A percentile compares a stretch with the other conserved stretches of the same genome.
These are phyloP conservation scores for Crotalus helleri DNA, from an alignment of 2,113 vertebrate genomes.

Conservation along the genomic window DNA sequence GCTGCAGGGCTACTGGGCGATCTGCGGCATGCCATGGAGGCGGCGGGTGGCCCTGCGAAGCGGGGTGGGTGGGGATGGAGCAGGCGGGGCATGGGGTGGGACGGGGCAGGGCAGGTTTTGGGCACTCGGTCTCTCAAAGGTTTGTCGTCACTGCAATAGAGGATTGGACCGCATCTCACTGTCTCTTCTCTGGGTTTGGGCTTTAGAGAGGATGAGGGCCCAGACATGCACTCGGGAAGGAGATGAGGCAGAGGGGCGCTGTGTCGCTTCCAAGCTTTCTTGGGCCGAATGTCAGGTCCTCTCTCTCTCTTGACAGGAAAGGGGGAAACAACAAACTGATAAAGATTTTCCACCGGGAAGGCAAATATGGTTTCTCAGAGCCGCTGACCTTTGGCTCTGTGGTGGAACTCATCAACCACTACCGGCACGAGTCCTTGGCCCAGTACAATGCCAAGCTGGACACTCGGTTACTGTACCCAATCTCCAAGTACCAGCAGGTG, in stretches of 20 bases:
- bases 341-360: conserved; percentile 79
- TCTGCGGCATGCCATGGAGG: too few relatives aligned
- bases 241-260: not conserved
- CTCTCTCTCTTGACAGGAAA: conserved; percentile 53
- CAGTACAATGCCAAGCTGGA: conserved; percentile 83
- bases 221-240: not conserved
- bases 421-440: conserved; percentile 76
- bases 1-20: too few relatives aligned
- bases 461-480: conserved; percentile 76
- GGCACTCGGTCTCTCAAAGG: too few relatives aligned
- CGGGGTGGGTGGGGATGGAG: too few relatives aligned
- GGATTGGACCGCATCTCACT: not conserved
- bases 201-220: not conserved
- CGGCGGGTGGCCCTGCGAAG: too few relatives aligned
- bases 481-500: conserved; percentile 83
- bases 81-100: too few relatives aligned
- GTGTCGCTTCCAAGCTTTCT: not conserved
- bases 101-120: too few relatives aligned
- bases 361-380: conserved; percentile 79
- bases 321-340: conserved; percentile 83
- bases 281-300: not conserved
- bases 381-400: conserved; percentile 76
- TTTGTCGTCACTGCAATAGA: not conserved
- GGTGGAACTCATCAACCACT: conserved; percentile 80
- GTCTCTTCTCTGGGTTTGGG: not conserved